These are phyloP conservation scores for Agrotis puta DNA, from an alignment of 2,888 invertebrate species.

Conservation along the genomic window DNA sequence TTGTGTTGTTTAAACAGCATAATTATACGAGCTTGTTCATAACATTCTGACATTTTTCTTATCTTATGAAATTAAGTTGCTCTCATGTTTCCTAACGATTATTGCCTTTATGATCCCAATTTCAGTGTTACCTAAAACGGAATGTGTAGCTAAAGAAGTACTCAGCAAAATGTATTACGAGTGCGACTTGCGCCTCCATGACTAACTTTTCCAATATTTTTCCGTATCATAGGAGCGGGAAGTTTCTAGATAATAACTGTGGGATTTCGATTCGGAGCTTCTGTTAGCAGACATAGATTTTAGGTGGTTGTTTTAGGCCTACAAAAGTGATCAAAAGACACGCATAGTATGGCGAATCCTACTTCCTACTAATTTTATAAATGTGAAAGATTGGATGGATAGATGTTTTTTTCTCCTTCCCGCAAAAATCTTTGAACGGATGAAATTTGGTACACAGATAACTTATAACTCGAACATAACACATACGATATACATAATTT, in stretches of 20 bases:
- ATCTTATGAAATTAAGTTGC: slow-evolving; percentile 67
- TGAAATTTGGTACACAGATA: no score
- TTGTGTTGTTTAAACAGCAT: slow-evolving; percentile 66
- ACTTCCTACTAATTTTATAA: no score
- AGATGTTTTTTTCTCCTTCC: no score
- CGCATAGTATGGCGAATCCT: slow-evolving; percentile 68
- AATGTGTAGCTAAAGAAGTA: background rate
- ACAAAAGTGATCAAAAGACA: slow-evolving; percentile 76
- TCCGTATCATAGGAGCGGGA: slow-evolving; percentile 61
- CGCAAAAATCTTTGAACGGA: no score
- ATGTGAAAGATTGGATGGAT: no score
- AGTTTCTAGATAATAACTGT: slow-evolving; percentile 69
- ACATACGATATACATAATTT: no score
- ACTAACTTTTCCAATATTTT: slow-evolving; percentile 75
- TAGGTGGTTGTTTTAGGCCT: slow-evolving; percentile 70
- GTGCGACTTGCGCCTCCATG: slow-evolving; percentile 55
- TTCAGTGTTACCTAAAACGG: slow-evolving; percentile 32
- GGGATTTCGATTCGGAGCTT: slow-evolving; percentile 58
- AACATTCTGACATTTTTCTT: slow-evolving; percentile 67
- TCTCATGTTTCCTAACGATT: slow-evolving; percentile 66
- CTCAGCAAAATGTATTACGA: slow-evolving; percentile 47
- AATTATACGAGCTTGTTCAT: slow-evolving; percentile 67
- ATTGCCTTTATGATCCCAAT: slow-evolving; percentile 58
- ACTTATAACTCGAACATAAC: no score
- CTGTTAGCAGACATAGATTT: slow-evolving; percentile 74